Evolutionary conservation across 37 sponge, comb jelly and placozoan species (phyloP), one percentile per base, ranked within the genome.

Genomic region (Axinella damicornis): DNA sequence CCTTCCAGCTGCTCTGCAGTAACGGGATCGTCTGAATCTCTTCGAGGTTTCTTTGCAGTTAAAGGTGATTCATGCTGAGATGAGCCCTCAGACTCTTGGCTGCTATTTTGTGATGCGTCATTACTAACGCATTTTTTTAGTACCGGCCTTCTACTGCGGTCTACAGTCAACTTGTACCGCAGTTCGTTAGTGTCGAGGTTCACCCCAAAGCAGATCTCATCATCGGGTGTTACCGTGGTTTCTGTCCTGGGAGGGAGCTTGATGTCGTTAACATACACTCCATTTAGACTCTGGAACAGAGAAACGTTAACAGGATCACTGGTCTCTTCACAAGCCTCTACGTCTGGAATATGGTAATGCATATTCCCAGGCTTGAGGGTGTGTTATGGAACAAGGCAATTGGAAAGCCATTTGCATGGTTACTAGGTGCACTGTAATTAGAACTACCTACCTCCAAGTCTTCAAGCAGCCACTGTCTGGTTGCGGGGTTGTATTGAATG

Each of bases 211-310:
- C 69, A 75, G 30, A 88, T 65, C 40, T 69, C 60, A 76, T 81
- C 70, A 1, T 60, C 69, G 20, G 39, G 52, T 31, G 39, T 5
- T 18, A 88, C 5, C 1, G 55, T 21, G 27, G 9, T 27, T 31
- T 33, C 22, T 38, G 6, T 72, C 24, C 31, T 53, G 69, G 75
- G 61, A 18, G 55, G 24, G 0, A 88, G 66, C 59, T 75, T 75
- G 25, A 59, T 69, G 12, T 40, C 67, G 41, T 82, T 76, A 1
- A 88, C 41, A 35, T 57, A 70, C 19, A 81, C 76, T 20, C 88
- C 88, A 81, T 88, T 88, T 41, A 81, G 4, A 88, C 88, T 88
- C 88, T 88, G 46, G 6, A 4, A 46, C 36, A 38, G 1, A 71
- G n/a, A 24, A 71, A 37, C 2, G 2, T 38, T 22, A 11, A 18